phyloP scores from a whole-genome alignment of 2,888 invertebrate genomes.

The Melinaea marsaeus region DNA sequence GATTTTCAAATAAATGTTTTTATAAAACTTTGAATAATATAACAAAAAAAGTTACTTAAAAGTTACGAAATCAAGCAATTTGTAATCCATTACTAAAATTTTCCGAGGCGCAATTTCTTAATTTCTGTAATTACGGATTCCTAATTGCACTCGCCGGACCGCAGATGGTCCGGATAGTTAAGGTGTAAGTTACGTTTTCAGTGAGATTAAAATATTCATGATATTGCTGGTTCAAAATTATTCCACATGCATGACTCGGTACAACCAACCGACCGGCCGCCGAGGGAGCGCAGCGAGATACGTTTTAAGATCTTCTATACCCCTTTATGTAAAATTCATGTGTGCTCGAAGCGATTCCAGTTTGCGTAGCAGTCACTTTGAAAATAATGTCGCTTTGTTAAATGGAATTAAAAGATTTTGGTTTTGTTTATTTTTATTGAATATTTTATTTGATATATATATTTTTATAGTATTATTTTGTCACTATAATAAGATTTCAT shows the following conservation, averaged over 20 bases:
- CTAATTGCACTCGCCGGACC: conserved; percentile 7
- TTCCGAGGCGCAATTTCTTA: conserved; percentile 3
- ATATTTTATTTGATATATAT: background rate
- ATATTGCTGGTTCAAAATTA: conserved; percentile 33
- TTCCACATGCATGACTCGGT: conserved; percentile 36
- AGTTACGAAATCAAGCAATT: background rate
- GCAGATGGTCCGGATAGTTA: background rate
- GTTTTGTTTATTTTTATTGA: background rate
- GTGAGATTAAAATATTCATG: conserved; percentile 42
- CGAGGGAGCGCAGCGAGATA: conserved; percentile 20
- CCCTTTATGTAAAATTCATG: conserved; percentile 34
- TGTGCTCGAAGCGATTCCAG: conserved; percentile 22
- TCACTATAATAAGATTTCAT: background rate
- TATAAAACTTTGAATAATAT: conserved; percentile 1
- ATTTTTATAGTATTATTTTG: background rate
- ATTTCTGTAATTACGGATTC: conserved; percentile 8
- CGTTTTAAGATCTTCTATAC: conserved; percentile 21
- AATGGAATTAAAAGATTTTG: background rate
- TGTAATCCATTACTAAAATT: conserved; percentile 1
- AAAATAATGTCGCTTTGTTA: conserved; percentile 14
- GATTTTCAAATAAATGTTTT: background rate
- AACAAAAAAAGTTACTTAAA: background rate
- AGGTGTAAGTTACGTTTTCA: conserved; percentile 16
- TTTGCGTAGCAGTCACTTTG: conserved; percentile 16
- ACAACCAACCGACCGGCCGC: conserved; percentile 15